Evolutionary conservation across 2,888 invertebrate genomes (phyloP).

Genomic region (Scrobipalpa costella): DNA sequence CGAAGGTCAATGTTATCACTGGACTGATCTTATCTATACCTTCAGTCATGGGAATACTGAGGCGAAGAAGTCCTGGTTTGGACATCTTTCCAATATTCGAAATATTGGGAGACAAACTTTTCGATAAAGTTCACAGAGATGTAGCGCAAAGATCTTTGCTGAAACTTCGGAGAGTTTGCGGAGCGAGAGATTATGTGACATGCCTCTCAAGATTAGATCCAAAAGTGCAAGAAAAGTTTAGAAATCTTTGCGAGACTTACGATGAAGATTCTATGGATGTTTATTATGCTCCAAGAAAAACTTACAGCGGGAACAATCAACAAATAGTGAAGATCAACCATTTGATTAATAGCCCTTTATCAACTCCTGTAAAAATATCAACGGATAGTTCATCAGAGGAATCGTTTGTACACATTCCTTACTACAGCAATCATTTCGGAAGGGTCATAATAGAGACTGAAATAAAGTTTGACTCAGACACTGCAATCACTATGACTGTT

Average conservation of each 20-base stretch:
- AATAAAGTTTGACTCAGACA: constrained; percentile 89
- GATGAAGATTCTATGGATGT: constrained; percentile 76
- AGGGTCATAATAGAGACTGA: constrained; percentile 91
- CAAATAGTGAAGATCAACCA: constrained; percentile 65
- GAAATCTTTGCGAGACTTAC: constrained; percentile 65
- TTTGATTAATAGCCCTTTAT: constrained; percentile 54
- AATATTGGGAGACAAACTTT: constrained; percentile 79
- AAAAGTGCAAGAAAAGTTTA: constrained; percentile 77
- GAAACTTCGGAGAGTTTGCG: constrained; percentile 85
- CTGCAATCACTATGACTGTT: constrained; percentile 91
- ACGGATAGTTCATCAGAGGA: constrained; percentile 82
- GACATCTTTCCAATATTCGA: constrained; percentile 78
- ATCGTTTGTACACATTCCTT: constrained; percentile 72
- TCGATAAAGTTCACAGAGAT: constrained; percentile 81
- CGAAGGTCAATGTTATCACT: constrained; percentile 81
- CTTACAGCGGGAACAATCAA: constrained; percentile 54
- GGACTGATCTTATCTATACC: constrained; percentile 85
- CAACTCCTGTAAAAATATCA: constrained; percentile 59
- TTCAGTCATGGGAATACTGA: constrained; percentile 81
- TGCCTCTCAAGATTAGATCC: constrained; percentile 71
- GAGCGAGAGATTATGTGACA: constrained; percentile 83
- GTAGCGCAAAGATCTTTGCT: constrained; percentile 86
- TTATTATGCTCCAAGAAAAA: constrained; percentile 68
- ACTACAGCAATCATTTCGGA: constrained; percentile 72
- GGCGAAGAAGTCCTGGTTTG: constrained; percentile 67